Evolutionary conservation across 2,888 invertebrate genomes (phyloP), one percentile per base, ranked within the genome.

Genomic region (Synanthedon formicaeformis): DNA sequence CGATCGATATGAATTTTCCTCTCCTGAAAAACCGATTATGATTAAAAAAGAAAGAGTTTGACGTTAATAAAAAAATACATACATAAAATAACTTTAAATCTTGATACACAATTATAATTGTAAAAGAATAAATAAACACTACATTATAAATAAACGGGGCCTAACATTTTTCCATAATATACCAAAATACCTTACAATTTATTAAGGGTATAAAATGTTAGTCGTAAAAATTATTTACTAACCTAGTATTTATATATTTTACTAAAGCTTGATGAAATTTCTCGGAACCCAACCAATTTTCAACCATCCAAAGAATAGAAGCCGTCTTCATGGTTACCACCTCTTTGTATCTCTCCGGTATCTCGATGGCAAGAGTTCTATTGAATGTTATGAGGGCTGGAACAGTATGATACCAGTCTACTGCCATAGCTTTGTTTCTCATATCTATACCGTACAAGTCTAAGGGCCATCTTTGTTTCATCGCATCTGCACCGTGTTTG

Each of bases 291-390:
- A 87, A 58, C 85, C 87, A 87, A 53, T 85, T 83, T 56, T 86
- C 85, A 10, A 87, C 60, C 87, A 87, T 87, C 85, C 86, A 85
- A 41, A 86, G 53, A 13, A 87, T 67, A 0, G 86, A 76, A 0
- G 82, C 84, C 1, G 86, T 86, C 59, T 86, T 86, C 78, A 79
- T 76, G 0, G 75, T 71, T 48, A 86, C 79, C 57, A 87, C 58
- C 8, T 77, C 69, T 40, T 71, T 77, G 56, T 82, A 77, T 49
- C 77, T 68, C 1, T 64, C 41, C 1, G 81, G 80, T 56, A 86
- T 80, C 23, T 84, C 75, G 10, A 80, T 69, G 0, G 77, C 79
- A 12, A 85, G 55, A 0, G 78, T 73, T 14, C 68, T 63, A 56
- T 83, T 79, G 58, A 84, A 85, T 40, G 66, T 66, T 12, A 63